Conservation (phyloP, 2,113 vertebrate genomes). For the Phocoena phocoena region DNA sequence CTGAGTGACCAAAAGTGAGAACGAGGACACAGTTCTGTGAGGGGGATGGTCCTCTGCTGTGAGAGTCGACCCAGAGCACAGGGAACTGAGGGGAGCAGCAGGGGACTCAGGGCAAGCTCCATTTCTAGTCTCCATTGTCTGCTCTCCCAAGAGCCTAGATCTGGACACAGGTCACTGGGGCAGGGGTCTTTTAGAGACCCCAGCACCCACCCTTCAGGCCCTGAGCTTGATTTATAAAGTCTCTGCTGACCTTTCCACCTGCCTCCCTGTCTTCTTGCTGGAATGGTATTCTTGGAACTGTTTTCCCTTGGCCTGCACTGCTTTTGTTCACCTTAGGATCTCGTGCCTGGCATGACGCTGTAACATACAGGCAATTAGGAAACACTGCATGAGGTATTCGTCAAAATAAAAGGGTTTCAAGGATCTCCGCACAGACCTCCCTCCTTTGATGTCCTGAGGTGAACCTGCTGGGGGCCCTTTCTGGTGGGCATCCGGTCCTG, state of each 20-base stretch:
- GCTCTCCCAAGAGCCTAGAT: background rate
- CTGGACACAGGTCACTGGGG: background rate
- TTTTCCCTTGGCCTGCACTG: background rate
- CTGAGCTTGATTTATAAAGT: no score
- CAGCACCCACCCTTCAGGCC: background rate
- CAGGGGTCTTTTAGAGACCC: background rate
- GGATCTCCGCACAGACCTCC: background rate
- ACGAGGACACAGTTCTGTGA: background rate
- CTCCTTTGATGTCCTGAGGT: background rate
- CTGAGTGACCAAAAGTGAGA: background rate
- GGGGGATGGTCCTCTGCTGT: background rate
- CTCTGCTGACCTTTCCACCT: background rate
- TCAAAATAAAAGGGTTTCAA: background rate
- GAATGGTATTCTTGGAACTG: no score
- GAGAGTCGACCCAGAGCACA: background rate
- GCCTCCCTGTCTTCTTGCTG: background rate
- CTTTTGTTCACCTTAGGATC: background rate
- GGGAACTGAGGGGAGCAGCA: no score
- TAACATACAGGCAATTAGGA: background rate
- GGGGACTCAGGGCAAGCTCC: background rate
- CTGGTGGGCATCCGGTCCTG: background rate
- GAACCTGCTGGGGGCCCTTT: background rate
- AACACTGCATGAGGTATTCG: background rate
- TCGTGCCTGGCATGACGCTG: background rate
- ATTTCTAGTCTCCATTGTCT: background rate